Base-by-base conservation (phyloP, 2,888 invertebrate genomes). In the Plutella xylostella region DNA sequence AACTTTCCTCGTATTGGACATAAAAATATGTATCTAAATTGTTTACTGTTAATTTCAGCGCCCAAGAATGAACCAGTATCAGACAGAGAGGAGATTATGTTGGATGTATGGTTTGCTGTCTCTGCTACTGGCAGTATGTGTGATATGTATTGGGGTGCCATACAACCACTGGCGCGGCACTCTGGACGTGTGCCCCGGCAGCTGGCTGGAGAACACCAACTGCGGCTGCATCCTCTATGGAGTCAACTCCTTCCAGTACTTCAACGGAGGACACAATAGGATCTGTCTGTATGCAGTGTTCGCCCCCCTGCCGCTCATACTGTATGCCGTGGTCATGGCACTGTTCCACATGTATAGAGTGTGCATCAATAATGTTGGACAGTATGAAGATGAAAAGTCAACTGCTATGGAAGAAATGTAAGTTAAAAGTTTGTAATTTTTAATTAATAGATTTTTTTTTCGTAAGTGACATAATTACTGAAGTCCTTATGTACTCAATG, bases 151-250 rank as follows among this genome's bases (percentile, higher is more conserved):
- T 25, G 90, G 88, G 3, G 83, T 90, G 45, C 87, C 88, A 0
- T 90, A 89, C 85, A 84, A 87, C 38, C 90, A 91, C 61, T 91
- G 91, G 91, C 84, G 85, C 39, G 77, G 83, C 15, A 90, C 90
- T 0, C 69, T 91, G 2, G 89, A 90, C 56, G 86, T 88, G 38
- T 90, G 90, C 54, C 84, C 86, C 1, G 79, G 80, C 1, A 83
- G 83, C 38, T 79, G 73, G 59, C 64, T 83, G 2, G 83, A 83
- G 50, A 88, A 89, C 54, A 85, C 85, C 4, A 90, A 89, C 57
- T 91, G 90, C 57, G 90, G 90, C 34, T 91, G 91, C 56, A 88
- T 90, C 55, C 73, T 91, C 31, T 89, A 87, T 61, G 90, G 89
- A 2, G 71, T 85, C 44, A 86, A 87, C 55, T 88, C 89, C 14